A percentile compares a stretch with the other conserved stretches of the same genome.
Conservation (phyloP, 2,888 invertebrate genomes). For the Sclerodermus sp. region DNA sequence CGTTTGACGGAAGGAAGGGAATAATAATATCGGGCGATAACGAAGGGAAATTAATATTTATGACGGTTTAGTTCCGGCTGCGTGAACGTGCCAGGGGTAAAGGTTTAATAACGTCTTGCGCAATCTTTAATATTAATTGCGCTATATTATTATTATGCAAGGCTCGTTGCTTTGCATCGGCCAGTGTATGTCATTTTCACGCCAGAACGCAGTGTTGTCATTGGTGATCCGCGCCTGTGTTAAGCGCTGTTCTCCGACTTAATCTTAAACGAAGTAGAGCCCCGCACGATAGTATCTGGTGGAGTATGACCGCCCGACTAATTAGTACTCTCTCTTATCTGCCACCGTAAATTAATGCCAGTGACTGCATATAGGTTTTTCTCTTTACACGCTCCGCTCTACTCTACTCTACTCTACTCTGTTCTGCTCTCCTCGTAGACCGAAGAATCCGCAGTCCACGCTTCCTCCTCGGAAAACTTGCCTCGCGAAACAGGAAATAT, state of each 20-base stretch:
- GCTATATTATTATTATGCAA: conserved; percentile 1
- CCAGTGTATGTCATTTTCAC: conserved; percentile 20
- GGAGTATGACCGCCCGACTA: conserved; percentile 24
- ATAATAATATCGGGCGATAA: conserved; percentile 1
- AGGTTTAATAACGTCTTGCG: background rate
- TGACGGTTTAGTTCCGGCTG: conserved; percentile 5
- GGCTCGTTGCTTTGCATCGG: background rate
- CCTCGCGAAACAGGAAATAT: background rate
- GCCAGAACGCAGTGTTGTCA: conserved; percentile 11
- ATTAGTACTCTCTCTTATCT: conserved; percentile 25
- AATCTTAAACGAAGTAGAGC: conserved; percentile 19
- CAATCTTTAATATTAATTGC: conserved; percentile 3
- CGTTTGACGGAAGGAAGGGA: background rate
- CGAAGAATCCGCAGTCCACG: background rate
- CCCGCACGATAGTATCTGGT: conserved; percentile 16
- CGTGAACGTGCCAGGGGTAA: background rate
- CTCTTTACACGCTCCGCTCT: no score
- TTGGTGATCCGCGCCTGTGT: conserved; percentile 19
- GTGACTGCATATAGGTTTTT: background rate
- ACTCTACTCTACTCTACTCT: no score
- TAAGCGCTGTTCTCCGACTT: conserved; percentile 20
- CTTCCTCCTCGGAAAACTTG: background rate
- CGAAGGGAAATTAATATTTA: conserved; percentile 5
- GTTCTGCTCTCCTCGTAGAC: background rate
- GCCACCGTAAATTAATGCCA: conserved; percentile 18